A percentile compares a stretch with the other conserved stretches of the same genome.
Evolutionary conservation across 2,888 invertebrate genomes (phyloP).

Genomic region (Autographa pulchrina): DNA sequence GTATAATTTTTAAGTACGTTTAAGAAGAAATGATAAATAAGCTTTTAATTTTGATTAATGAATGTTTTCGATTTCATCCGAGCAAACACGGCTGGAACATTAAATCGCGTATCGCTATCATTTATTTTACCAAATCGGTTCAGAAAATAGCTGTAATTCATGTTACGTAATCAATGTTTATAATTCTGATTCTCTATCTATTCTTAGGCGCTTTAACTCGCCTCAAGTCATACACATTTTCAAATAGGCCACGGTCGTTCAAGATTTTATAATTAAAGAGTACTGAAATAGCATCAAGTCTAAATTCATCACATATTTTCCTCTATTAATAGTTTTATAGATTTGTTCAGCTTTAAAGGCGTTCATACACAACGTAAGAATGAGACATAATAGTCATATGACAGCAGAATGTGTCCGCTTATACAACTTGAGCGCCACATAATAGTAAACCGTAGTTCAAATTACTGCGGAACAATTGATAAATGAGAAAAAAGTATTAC

Average conservation of each 20-base stretch:
- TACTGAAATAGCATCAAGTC: constrained; percentile 31
- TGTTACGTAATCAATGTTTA: background rate
- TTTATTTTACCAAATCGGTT: background rate
- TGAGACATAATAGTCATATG: background rate
- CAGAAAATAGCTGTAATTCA: background rate
- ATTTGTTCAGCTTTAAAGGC: constrained; percentile 25
- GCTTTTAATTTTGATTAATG: background rate
- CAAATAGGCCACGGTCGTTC: constrained; percentile 41
- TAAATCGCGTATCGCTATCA: background rate
- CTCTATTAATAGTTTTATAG: constrained; percentile 37
- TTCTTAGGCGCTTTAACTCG: constrained; percentile 29
- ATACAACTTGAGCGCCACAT: background rate
- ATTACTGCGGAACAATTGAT: constrained; percentile 4
- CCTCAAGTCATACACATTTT: constrained; percentile 17
- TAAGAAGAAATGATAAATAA: background rate
- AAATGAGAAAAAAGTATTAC: constrained; percentile 1
- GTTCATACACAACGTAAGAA: background rate
- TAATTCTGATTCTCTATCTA: constrained; percentile 8
- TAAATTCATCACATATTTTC: constrained; percentile 23
- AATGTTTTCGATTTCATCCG: background rate
- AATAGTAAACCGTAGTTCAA: constrained; percentile 4
- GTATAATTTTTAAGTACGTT: background rate
- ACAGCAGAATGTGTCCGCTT: constrained; percentile 4
- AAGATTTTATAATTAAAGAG: constrained; percentile 42
- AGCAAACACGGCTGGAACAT: background rate